These are phyloP conservation scores for Antheraea mylitta DNA, from an alignment of 1,140 invertebrate genomes.

Conservation along the genomic window DNA sequence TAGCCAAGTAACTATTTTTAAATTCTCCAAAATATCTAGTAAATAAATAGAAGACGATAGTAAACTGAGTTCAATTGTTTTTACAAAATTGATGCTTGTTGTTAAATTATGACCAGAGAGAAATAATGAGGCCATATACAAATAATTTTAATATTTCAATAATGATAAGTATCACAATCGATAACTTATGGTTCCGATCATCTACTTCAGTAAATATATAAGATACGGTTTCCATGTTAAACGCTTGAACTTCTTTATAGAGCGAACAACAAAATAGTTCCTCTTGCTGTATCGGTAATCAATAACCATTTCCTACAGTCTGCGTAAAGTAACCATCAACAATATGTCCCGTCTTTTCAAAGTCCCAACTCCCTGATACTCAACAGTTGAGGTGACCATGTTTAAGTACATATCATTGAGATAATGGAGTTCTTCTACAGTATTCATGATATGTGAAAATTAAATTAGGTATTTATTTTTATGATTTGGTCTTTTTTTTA, in stretches of 20 bases:
- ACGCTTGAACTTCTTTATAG: neutral
- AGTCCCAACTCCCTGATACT: neutral
- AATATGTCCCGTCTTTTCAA: neutral
- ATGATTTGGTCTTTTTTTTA: too few species aligned
- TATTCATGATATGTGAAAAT: neutral
- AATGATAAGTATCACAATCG: neutral
- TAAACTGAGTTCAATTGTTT: too few species aligned
- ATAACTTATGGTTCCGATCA: neutral
- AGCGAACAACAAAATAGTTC: neutral
- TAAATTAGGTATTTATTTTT: too few species aligned
- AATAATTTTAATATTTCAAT: too few species aligned
- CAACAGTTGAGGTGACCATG: neutral
- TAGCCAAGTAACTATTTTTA: too few species aligned
- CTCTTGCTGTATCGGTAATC: neutral
- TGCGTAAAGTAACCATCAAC: neutral
- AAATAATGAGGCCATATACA: too few species aligned
- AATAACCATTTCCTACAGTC: constrained; percentile 1
- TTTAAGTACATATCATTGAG: neutral
- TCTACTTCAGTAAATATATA: neutral
- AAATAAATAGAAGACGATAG: too few species aligned
- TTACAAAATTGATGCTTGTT: too few species aligned
- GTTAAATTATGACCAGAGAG: too few species aligned
- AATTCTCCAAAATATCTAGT: too few species aligned
- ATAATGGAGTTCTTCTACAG: neutral
- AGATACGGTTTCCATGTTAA: neutral